Base-by-base conservation (phyloP, 2,113 vertebrate genomes). In the Chionomys nivalis region DNA sequence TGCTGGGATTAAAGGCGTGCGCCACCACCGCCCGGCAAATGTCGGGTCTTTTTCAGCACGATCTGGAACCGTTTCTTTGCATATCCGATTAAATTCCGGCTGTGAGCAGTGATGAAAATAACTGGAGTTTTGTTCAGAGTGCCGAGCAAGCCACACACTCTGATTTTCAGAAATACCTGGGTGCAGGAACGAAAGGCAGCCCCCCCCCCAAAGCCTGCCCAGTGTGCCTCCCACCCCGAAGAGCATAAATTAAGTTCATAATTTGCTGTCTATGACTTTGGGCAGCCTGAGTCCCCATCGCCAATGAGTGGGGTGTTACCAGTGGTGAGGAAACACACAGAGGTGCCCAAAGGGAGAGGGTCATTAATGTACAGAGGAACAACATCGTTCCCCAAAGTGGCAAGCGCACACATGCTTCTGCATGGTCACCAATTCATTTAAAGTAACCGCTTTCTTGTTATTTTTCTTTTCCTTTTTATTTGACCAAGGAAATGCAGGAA, bases 341-440 rank as follows among this genome's bases (percentile, higher is more conserved):
- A 65, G 55, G 11, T 75, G 52, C n/a, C 97, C 98, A 82, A 99
- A 99, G 98, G 98, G 99, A 98, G 99, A 99, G 98, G 98, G 99
- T 92, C 89, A 65, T 97, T 88, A 87, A 97, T 93, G 96, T 39
- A 65, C 83, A 93, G 92, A 96, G 66, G 87, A 75, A 70, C 93
- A n/a, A 96, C 92, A 98, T 83, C 93, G 94, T 82, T 97, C 96
- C 94, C 55, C 36, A 91, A 95, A 98, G 55, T 85, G 92, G 94
- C 93, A 96, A 68, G 49, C 0, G 0, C 61, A 3, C 65, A 26
- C 14, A 89, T 93, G 96, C 3, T 19, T 24, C 72, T 79, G 72
- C 21, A 1, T 2, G 31, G 75, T 79, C 82, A 93, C n/a, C 0
- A 0, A 94, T 97, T 96, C 65, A 85, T 85, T 65, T 39, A 11